Evolutionary conservation across 2,113 vertebrate genomes (phyloP).

Genomic region (Heterochromis multidens): DNA sequence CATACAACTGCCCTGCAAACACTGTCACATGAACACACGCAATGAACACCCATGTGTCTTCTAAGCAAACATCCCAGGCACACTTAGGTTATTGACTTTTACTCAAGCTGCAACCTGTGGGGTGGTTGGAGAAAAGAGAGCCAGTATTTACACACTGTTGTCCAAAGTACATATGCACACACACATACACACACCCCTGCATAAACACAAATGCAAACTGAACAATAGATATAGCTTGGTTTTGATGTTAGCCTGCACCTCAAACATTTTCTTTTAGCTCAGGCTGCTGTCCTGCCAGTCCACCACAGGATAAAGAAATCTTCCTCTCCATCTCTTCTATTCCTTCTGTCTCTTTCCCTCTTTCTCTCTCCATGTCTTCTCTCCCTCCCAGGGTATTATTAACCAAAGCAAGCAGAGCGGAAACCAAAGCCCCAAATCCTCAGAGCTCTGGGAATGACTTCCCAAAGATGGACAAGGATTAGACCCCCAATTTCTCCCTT

Average conservation of each 20-base stretch:
- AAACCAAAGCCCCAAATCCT: conserved; percentile 83
- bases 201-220: conserved; percentile 13
- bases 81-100: conserved; percentile 77
- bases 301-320: conserved; percentile 63
- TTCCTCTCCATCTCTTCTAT: conserved; percentile 66
- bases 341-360: conserved; percentile 63
- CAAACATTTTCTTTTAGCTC: conserved; percentile 35
- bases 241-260: conserved; percentile 40
- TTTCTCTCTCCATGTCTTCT: conserved; percentile 74
- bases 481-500: conserved; percentile 78
- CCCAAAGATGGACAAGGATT: conserved; percentile 97
- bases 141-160: conserved; percentile 61
- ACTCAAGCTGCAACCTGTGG: conserved; percentile 65
- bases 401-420: conserved; percentile 91
- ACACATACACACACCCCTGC: not conserved
- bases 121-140: conserved; percentile 51
- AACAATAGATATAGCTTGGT: conserved; percentile 3
- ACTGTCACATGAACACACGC: conserved; percentile 44
- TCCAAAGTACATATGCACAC: conserved; percentile 8
- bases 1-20: conserved; percentile 40
- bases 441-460: conserved; percentile 94
- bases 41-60: conserved; percentile 51
- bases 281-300: conserved; percentile 50
- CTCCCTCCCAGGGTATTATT: conserved; percentile 89
- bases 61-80: conserved; percentile 71